phyloP scores from a whole-genome alignment of 2,113 vertebrate species.

The Pithys albifrons region DNA sequence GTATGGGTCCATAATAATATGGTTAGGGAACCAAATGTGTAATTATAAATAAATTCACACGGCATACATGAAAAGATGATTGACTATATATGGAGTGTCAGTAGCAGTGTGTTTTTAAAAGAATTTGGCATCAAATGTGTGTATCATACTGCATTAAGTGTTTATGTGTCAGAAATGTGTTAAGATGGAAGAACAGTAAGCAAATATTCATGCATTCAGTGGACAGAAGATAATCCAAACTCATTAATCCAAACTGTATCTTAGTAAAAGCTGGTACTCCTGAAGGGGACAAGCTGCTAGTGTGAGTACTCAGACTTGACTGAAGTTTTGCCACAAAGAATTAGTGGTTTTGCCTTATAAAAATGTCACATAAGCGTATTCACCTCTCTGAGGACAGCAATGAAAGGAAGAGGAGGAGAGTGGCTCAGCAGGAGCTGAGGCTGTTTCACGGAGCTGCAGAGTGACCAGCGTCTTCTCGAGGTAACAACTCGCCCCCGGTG shows the following conservation, averaged over 20 bases:
- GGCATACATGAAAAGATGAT: neutral
- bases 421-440: neutral
- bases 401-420: neutral
- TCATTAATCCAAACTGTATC: neutral
- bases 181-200: neutral
- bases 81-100: neutral
- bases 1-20: neutral
- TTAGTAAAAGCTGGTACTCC: neutral
- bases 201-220: neutral
- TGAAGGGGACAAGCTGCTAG: neutral
- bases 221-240: neutral
- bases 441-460: neutral
- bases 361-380: neutral
- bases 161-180: neutral
- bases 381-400: neutral
- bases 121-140: neutral
- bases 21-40: neutral
- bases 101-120: neutral
- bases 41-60: neutral
- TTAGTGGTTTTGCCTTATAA: neutral
- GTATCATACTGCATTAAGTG: neutral
- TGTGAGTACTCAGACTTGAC: neutral
- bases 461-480: accelerated
- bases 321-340: neutral
- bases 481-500: accelerated